Base-by-base conservation (phyloP, 2,888 invertebrate genomes). In the Tenthredo livida region DNA sequence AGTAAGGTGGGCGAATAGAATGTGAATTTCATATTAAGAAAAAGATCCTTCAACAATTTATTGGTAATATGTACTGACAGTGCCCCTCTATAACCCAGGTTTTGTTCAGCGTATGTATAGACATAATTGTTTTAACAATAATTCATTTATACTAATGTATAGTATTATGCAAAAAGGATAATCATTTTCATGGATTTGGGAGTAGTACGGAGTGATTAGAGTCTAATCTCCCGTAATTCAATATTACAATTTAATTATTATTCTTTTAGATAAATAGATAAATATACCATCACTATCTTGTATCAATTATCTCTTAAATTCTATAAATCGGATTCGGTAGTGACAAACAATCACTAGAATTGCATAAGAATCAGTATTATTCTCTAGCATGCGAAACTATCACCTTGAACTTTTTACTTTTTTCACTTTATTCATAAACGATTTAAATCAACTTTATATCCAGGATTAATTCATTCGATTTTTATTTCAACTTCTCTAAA, bases 21-120 rank as follows among this genome's bases (percentile, higher is more conserved):
- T 25, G 61, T 37, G 70, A 43, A 83, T 58, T 84, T 82, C 9
- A 85, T 50, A 80, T 86, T 73, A 83, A 83, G 86, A 83, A 86
- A 85, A 86, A 75, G 70, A 67, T 84, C 84, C 33, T 86, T 86
- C 75, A 86, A 86, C 86, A 86, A 75, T 83, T 75, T 84, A 86
- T 86, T 84, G 84, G 84, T 82, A 70, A 82, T 80, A 73, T 84
- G 80, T 84, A 82, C 70, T 70, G 82, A 84, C 82, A 67, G 70
- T 83, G 78, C 50, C 84, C 84, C 54, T 83, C 80, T 84, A 85
- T 83, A 67, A 84, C 82, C 77, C 78, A 86, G 77, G 73, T 85
- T 83, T 82, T 43, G 70, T 77, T 86, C 77, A 85, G 85, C 83
- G 84, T 85, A 84, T 86, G 80, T 80, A 80, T 80, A 83, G 82